Conservation (phyloP, 2,888 invertebrate species). For the Crocallis elinguaria region DNA sequence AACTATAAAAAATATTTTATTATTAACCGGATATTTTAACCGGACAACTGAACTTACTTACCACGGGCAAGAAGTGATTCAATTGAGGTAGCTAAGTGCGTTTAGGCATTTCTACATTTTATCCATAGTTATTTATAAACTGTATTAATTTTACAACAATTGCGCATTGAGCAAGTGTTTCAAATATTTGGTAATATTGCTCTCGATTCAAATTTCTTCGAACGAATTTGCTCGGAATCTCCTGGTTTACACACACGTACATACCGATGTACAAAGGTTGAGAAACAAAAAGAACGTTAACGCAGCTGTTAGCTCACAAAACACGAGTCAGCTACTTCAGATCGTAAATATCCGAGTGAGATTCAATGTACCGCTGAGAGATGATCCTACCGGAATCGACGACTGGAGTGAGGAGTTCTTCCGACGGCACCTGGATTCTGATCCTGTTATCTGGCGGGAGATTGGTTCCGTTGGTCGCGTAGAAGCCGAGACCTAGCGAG, state of each 20-base stretch:
- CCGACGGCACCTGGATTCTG: constrained; percentile 88
- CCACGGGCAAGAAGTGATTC: no score
- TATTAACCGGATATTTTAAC: no score
- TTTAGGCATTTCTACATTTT: not conserved
- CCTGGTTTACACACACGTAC: not conserved
- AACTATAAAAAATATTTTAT: no score
- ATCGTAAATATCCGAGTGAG: constrained; percentile 73
- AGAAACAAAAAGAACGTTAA: not conserved
- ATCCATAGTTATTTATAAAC: not conserved
- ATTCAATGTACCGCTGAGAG: constrained; percentile 68
- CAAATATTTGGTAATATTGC: constrained; percentile 26
- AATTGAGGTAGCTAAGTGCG: constrained; percentile 1
- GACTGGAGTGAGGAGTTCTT: constrained; percentile 87
- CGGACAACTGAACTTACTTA: no score
- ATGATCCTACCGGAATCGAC: constrained; percentile 85
- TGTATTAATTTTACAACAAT: not conserved
- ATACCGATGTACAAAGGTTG: not conserved
- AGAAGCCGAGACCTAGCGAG: constrained; percentile 72
- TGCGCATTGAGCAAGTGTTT: constrained; percentile 19
- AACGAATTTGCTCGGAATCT: not conserved
- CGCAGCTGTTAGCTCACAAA: no score
- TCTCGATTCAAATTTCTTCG: not conserved
- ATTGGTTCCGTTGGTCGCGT: constrained; percentile 84
- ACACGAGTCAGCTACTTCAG: constrained; percentile 56
- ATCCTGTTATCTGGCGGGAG: constrained; percentile 88